phyloP scores from a whole-genome alignment of 2,797 vertebrate genomes.

The Leptodactylus fallax region DNA sequence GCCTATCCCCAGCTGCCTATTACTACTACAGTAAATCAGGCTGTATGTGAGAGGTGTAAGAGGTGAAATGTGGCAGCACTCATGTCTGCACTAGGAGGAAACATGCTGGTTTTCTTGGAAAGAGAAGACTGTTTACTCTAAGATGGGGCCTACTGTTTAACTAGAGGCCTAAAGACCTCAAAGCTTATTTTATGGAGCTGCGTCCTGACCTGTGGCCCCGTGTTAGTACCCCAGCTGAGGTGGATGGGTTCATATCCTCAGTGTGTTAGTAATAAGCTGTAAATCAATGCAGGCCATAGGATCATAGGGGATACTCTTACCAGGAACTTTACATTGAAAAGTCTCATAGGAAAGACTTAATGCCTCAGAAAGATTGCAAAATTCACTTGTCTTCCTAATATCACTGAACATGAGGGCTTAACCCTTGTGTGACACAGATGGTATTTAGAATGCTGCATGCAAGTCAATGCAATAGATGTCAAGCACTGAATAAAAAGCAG shows the following conservation, averaged over 20 bases:
- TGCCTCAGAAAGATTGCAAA: slow-evolving; percentile 29
- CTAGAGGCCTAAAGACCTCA: slow-evolving; percentile 28
- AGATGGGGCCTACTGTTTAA: slow-evolving; percentile 49
- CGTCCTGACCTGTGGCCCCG: slow-evolving; percentile 22
- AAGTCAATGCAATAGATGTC: not conserved
- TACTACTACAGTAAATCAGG: not conserved
- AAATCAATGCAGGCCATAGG: slow-evolving; percentile 21
- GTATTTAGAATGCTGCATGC: not conserved
- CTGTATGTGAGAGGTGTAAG: not conserved
- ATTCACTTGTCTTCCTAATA: slow-evolving; percentile 1
- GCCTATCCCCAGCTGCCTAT: not conserved
- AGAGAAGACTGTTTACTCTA: not conserved
- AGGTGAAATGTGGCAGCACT: not conserved
- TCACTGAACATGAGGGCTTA: not conserved
- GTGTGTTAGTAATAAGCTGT: slow-evolving; percentile 23
- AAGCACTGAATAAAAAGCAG: not conserved
- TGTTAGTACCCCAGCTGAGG: slow-evolving; percentile 11
- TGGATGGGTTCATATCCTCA: slow-evolving; percentile 38
- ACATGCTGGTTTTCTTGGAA: slow-evolving; percentile 40
- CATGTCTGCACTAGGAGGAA: slow-evolving; percentile 7
- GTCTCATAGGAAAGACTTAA: slow-evolving; percentile 10
- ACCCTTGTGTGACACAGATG: not conserved
- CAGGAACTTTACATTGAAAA: not conserved
- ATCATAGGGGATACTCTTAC: slow-evolving; percentile 19
- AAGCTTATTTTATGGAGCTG: slow-evolving; percentile 35